Base-by-base conservation (phyloP, 2,113 vertebrate species). In the Egretta garzetta region DNA sequence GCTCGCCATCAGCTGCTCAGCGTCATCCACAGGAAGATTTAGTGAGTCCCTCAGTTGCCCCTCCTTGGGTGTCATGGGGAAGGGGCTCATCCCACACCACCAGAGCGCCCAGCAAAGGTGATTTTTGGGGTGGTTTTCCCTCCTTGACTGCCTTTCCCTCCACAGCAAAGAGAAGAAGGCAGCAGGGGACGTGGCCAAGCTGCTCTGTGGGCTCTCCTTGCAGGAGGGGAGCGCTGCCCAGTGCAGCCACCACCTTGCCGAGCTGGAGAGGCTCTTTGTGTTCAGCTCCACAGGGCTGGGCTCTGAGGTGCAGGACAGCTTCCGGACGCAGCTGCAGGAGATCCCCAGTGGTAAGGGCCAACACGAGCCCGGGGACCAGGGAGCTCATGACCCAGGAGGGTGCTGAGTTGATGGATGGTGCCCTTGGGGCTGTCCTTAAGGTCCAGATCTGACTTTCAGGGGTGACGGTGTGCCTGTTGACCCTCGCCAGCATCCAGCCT, bases 1-100 rank as follows among this genome's bases (percentile, higher is more conserved):
- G 96, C 97, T 39, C 98, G 99, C 14, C 99, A 99, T 89, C 98
- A 99, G 84, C 98, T 99, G 72, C 97, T 98, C 83, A 96, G 98
- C 12, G 96, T 98, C 85, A 86, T 99, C 74, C 97, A 98, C 96
- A 98, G 94, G 84, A 98, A 97, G 94, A 97, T 99, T 20, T 98
- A 97, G 99, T 99, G 95, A 98, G 98, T 43, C 22, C 76, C 8
- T 11, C 1, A 0, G 7, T 26, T 12, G n/a, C 16, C 19, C 8
- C 52, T 33, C 32, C 23, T 12, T 10, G 32, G 50, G 71, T 50
- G 4, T 20, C 8, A 8, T 1, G 1, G 37, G 13, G 37, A 43
- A 18, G n/a, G 63, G 37, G 47, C 22, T 68, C 53, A 4, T 12
- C 58, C 35, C 16, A 1, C 24, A 15, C 30, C 35, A 3, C 19